phyloP scores from a whole-genome alignment of 2,888 invertebrate species.

The Hoplodrina blanda region DNA sequence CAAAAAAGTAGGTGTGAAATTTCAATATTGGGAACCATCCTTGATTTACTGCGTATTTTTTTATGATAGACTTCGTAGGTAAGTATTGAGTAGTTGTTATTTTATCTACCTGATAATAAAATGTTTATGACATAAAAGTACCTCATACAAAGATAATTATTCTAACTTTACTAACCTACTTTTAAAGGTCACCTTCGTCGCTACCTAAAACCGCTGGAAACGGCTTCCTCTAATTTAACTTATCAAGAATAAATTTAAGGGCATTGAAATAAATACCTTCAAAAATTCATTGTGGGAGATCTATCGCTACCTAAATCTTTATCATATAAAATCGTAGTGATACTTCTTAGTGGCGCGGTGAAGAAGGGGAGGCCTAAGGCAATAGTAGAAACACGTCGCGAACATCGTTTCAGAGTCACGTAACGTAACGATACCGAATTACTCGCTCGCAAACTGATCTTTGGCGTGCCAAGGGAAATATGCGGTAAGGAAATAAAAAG shows the following conservation, averaged over 20 bases:
- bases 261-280: neutral
- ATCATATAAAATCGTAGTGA: slow-evolving; percentile 83
- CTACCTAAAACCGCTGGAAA: neutral
- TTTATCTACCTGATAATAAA: no score
- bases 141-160: no score
- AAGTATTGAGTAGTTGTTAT: no score
- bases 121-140: no score
- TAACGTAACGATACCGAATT: slow-evolving; percentile 83
- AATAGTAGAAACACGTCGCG: slow-evolving; percentile 85
- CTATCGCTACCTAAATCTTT: slow-evolving; percentile 62
- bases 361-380: slow-evolving; percentile 80
- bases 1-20: no score
- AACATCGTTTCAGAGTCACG: slow-evolving; percentile 86
- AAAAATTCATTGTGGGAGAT: slow-evolving; percentile 49
- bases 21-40: no score
- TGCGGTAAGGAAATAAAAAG: slow-evolving; percentile 73
- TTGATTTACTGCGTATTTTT: no score
- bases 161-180: no score
- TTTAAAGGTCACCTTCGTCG: neutral
- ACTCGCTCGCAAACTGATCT: slow-evolving; percentile 84
- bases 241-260: neutral
- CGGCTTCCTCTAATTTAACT: neutral
- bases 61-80: no score
- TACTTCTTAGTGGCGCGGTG: slow-evolving; percentile 81
- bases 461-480: slow-evolving; percentile 85